A percentile compares a stretch with the other conserved stretches of the same genome.
Evolutionary conservation across 1,140 invertebrate genomes (phyloP).

Genomic region (Colletes gigas): DNA sequence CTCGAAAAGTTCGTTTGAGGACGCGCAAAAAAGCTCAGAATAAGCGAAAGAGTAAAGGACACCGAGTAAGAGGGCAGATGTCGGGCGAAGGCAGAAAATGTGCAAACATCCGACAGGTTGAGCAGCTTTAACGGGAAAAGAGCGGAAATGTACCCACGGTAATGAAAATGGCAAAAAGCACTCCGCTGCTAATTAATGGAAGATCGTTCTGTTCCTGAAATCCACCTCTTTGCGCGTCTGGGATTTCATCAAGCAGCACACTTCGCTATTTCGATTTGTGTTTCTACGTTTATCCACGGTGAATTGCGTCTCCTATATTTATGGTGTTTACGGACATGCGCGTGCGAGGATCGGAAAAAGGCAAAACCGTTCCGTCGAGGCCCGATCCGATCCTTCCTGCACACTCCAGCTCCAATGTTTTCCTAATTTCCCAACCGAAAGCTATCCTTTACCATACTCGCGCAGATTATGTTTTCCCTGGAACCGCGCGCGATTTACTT

Average conservation of each 20-base stretch:
- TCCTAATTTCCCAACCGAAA: too few species aligned
- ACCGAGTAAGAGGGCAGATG: neutral
- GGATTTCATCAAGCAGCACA: conserved; percentile 49
- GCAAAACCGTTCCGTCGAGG: neutral
- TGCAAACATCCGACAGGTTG: conserved; percentile 54
- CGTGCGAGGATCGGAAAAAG: too few species aligned
- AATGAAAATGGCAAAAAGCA: conserved; percentile 67
- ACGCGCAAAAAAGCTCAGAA: neutral
- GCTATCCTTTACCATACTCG: too few species aligned
- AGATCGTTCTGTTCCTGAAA: conserved; percentile 60
- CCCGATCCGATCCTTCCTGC: too few species aligned
- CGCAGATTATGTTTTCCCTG: too few species aligned
- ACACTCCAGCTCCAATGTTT: too few species aligned
- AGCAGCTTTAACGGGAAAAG: conserved; percentile 38
- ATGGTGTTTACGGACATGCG: neutral
- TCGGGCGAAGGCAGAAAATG: conserved; percentile 39
- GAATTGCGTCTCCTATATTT: neutral
- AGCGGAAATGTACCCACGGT: conserved; percentile 42
- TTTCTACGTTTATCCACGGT: conserved; percentile 7
- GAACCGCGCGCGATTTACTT: too few species aligned
- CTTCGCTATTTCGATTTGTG: conserved; percentile 36
- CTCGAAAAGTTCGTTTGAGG: neutral
- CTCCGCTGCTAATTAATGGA: conserved; percentile 61
- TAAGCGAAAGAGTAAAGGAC: conserved; percentile 27
- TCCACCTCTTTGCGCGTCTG: conserved; percentile 33